A percentile compares a stretch with the other conserved stretches of the same genome.
These are phyloP conservation scores for Baryphthengus martii DNA, from an alignment of 2,113 vertebrate genomes.

Conservation along the genomic window DNA sequence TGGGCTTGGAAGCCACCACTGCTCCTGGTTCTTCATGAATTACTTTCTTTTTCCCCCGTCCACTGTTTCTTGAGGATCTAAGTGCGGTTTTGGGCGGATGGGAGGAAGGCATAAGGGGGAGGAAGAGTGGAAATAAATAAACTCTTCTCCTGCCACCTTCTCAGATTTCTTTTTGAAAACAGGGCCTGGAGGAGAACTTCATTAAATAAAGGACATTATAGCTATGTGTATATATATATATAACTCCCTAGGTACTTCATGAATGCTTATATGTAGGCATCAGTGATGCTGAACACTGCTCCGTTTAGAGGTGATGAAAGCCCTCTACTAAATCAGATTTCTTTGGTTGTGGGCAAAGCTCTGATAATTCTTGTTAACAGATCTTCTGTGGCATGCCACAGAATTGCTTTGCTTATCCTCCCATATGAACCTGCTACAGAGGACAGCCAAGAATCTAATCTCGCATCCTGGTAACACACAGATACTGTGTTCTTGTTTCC, in stretches of 20 bases:
- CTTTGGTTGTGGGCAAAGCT: neutral
- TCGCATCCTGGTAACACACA: neutral
- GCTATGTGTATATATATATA: neutral
- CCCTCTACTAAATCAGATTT: neutral
- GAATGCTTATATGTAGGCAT: neutral
- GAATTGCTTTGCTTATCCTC: neutral
- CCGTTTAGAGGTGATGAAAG: neutral
- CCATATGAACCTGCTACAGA: neutral
- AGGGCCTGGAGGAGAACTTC: neutral
- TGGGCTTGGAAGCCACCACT: neutral
- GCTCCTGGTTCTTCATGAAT: neutral
- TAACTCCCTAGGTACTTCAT: neutral
- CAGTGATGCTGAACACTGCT: neutral
- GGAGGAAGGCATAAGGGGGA: neutral
- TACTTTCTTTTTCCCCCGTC: fast-evolving
- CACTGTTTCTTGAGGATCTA: neutral
- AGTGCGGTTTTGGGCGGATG: neutral
- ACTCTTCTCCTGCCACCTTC: neutral
- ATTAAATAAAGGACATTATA: neutral
- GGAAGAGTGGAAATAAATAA: neutral
- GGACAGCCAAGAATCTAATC: neutral
- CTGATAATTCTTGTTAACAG: neutral
- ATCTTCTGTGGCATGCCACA: neutral
- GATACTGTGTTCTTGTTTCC: neutral
- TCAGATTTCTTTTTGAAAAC: neutral